Base-by-base conservation (phyloP, 2,888 invertebrate genomes). In the Aphidius colemani region DNA sequence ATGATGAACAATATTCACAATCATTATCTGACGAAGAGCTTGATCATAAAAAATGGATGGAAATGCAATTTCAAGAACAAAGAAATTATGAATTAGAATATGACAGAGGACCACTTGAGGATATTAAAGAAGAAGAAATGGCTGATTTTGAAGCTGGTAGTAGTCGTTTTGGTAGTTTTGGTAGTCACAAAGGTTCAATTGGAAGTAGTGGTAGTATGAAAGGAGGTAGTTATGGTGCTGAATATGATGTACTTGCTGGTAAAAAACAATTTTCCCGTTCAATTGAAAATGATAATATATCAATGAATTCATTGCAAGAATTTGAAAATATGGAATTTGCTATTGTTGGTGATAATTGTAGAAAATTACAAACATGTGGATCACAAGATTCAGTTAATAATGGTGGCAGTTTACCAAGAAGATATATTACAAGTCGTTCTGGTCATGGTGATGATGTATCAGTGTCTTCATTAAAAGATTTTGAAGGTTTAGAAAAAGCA, bases 271-370 rank as follows among this genome's bases (percentile, higher is more conserved):
- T 94, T 75, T 88, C 90, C 5, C 89, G 90, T 70, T 87, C 89
- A 71, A 89, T 91, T n/a, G 95, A 96, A 72, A 92, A 93, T 77
- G 96, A 97, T 78, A 95, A 96, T 78, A 87, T 95, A 50, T 96
- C 96, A 0, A 90, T 96, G 82, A 94, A 92, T 69, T 96, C 96
- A 7, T 85, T 97, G 66, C 95, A 95, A 82, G 97, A 97, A 80
- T 97, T 97, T 84, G 97, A 97, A 84, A 91, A 91, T 68, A 84
- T 97, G 10, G 97, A 97, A 82, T 89, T 89, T 72, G 92, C 94
- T 1, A 88, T 96, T 75, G 88, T 89, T 0, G 85, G 93, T 78
- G 94, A 94, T 78, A 92, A 91, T 78, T 79, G 83, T 49, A 82
- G 80, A 43, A 89, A 88, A 72, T 87, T 87, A 71, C 86, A 88